Evolutionary conservation across 2,797 vertebrate species (phyloP), one percentile per base, ranked within the genome.

Genomic region (Macropus fuliginosus): DNA sequence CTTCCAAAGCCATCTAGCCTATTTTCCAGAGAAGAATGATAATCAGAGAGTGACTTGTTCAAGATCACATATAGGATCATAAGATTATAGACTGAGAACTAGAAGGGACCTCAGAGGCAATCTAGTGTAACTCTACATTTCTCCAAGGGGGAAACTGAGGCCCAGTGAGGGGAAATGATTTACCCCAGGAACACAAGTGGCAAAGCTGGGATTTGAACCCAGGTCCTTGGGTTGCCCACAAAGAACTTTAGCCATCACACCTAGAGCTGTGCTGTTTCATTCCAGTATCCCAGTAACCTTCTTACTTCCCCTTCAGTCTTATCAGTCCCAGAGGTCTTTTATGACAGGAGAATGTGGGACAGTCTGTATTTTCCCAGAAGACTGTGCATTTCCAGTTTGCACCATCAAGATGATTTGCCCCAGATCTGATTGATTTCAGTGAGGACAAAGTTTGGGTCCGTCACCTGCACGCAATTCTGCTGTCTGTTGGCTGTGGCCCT

Each of bases 391-490:
- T 1, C 21, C 29, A 54, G 13, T 92, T 81, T 24, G 31, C 2
- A 81, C 5, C 91, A 14, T 97, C 92, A 94, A 87, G 54, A 93
- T 81, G 95, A 96, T 91, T 87, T 46, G 81, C 11, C 90, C 74
- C n/a, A 55, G 57, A 50, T 29, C 74, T 46, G 74, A 50, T 28
- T 50, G 40, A 87, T 87, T 27, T 87, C 21, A 46, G 24, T 3
- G 6, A 24, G 18, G 74, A 81, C 74, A 81, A 40, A 31, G 74
- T 87, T 50, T 87, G 40, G 21, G 21, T 50, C 40, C 0, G 1
- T 50, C 27, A 50, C 10, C 40, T 50, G 13, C n/a, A 87, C 40
- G 11, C 40, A 27, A 21, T 27, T 87, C 74, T 27, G 21, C 40
- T 50, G 21, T 27, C 18, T 1, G 0, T 46, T 87, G 40, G 8